phyloP scores from a whole-genome alignment of 2,113 vertebrate species.

The Zosterops japonicus region DNA sequence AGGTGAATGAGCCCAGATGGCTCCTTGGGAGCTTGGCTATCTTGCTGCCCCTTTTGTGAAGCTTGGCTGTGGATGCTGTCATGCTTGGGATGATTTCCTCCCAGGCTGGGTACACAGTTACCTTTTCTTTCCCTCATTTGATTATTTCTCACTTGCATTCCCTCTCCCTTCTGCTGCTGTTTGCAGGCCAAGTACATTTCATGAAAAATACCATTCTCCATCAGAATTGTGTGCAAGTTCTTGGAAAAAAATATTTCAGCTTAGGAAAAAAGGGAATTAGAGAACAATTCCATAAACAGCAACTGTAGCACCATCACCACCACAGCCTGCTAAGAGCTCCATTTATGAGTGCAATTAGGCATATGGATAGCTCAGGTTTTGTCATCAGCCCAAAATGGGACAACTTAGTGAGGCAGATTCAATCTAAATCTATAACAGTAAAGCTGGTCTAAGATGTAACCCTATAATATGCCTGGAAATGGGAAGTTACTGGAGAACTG shows the following conservation, averaged over 20 bases:
- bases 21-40: background rate
- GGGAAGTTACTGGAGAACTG: background rate
- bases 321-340: slow-evolving; percentile 47
- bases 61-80: background rate
- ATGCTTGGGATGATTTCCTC: background rate
- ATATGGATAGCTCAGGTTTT: slow-evolving; percentile 60
- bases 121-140: background rate
- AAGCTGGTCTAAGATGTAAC: slow-evolving; percentile 40
- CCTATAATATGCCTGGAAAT: slow-evolving; percentile 19
- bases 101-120: background rate
- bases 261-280: slow-evolving; percentile 24
- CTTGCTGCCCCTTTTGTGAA: background rate
- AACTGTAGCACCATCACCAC: slow-evolving; percentile 24
- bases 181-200: background rate
- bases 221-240: background rate
- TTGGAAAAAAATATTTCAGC: slow-evolving; percentile 22
- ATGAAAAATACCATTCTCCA: background rate
- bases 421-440: slow-evolving; percentile 45
- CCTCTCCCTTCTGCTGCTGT: slow-evolving; percentile 9
- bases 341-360: slow-evolving; percentile 62
- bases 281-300: slow-evolving; percentile 55
- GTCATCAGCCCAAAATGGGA: slow-evolving; percentile 48
- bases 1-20: background rate
- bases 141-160: background rate
- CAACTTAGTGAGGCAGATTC: slow-evolving; percentile 23